Evolutionary conservation across 2,113 vertebrate species (phyloP), one percentile per base, ranked within the genome.

Genomic region (Beaufortia kweichowensis): DNA sequence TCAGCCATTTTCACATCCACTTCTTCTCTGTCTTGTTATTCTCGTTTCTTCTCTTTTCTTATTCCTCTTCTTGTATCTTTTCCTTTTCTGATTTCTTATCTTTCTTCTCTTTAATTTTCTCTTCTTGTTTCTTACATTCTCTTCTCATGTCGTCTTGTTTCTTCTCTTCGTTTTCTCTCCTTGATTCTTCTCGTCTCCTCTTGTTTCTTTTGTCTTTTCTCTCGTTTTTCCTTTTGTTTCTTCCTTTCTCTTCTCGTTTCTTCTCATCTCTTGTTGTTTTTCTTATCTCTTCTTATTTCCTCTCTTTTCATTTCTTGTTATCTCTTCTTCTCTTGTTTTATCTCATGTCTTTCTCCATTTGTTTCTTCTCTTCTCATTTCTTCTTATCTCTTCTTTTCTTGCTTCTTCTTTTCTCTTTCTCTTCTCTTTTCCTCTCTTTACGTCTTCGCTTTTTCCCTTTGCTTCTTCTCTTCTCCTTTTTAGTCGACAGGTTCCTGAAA

Each of bases 271-370:
- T 33, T 28, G 10, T 33, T 35, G 35, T 5, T 19, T 57, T 24
- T 48, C 21, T 33, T 50, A 23, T 33, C 11, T 48, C 26, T 23
- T 19, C 11, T 1, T 6, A 5, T 23, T 11, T 39, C 75, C 60
- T 29, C 8, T n/a, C 11, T 33, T 70, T 3, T 53, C 23, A 5
- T 33, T 23, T n/a, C 12, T 29, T 10, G 50, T 28, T 7, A 3
- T 48, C 41, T 46, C 9, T 21, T 31, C 24, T 43, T 23, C 15
- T 23, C 31, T 79, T 80, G 79, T 17, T 19, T 23, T 63, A 21
- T 59, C 29, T n/a, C 56, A 43, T 10, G 19, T 23, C 26, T 79
- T 6, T 84, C 85, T 46, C 78, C 35, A 79, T 56, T 33, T 43
- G 35, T 48, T 43, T 62, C 17, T 15, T n/a, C 26, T 8, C 23